These are phyloP conservation scores for Myotis vivesi DNA, from an alignment of 2,797 vertebrate species.

Conservation along the genomic window DNA sequence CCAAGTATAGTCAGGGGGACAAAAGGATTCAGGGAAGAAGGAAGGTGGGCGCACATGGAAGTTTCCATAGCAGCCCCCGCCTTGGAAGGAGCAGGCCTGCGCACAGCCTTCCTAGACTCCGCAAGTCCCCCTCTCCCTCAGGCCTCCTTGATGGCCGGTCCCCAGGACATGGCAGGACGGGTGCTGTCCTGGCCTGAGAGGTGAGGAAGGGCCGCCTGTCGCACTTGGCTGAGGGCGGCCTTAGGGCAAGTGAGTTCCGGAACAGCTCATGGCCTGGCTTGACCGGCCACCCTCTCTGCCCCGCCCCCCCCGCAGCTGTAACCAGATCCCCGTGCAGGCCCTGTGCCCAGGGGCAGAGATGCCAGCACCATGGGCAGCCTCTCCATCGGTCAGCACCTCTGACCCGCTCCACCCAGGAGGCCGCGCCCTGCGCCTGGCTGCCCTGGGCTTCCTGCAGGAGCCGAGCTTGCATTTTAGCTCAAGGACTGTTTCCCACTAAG, in stretches of 20 bases:
- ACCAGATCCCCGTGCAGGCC: conserved; percentile 24
- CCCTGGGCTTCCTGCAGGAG: no score
- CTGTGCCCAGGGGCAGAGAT: neutral
- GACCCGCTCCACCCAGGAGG: neutral
- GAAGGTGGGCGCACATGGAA: neutral
- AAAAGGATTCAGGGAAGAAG: neutral
- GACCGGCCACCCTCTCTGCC: neutral
- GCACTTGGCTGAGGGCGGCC: neutral
- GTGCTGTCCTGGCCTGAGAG: fast-evolving
- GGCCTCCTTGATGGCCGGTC: neutral
- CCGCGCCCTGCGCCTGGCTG: neutral
- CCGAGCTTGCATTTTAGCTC: neutral
- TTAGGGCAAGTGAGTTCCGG: neutral
- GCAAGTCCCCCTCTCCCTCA: no score
- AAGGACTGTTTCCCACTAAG: neutral
- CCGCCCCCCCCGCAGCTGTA: neutral
- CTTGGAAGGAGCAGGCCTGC: neutral
- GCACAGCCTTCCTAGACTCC: fast-evolving
- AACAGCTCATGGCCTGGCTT: neutral
- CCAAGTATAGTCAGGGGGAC: neutral
- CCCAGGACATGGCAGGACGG: fast-evolving
- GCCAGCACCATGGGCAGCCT: neutral
- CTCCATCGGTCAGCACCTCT: neutral
- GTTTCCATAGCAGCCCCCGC: neutral
- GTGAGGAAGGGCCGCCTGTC: neutral